phyloP scores from a whole-genome alignment of 2,113 vertebrate species.

The Anser brachyrhynchus region DNA sequence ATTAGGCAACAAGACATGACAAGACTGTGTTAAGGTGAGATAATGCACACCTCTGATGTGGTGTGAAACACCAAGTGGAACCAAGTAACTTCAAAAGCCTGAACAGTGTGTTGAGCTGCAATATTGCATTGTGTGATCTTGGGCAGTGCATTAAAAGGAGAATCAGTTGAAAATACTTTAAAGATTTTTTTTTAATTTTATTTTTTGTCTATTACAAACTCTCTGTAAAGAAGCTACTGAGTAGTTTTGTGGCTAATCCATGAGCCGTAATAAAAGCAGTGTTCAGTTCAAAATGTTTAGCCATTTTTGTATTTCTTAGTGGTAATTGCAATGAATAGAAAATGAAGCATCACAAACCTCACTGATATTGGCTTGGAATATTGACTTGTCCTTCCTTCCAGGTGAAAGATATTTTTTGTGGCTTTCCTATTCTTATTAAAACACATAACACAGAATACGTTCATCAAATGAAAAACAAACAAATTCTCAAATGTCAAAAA shows the following conservation, averaged over 20 bases:
- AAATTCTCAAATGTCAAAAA: not conserved
- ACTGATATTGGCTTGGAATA: not conserved
- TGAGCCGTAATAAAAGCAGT: not conserved
- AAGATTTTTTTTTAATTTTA: not conserved
- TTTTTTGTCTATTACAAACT: not conserved
- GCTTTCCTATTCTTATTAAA: not conserved
- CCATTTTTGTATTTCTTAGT: not conserved
- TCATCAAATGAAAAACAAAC: not conserved
- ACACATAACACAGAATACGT: not conserved
- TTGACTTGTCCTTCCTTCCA: not conserved
- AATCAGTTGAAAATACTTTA: not conserved
- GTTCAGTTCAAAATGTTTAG: not conserved
- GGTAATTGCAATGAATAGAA: not conserved
- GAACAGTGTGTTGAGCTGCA: not conserved
- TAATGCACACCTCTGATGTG: not conserved
- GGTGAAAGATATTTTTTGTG: not conserved
- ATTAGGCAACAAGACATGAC: not conserved
- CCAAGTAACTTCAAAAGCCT: not conserved
- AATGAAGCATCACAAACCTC: not conserved
- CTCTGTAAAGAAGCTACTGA: not conserved
- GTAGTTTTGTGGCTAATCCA: not conserved
- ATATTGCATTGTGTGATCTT: not conserved
- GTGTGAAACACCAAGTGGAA: not conserved
- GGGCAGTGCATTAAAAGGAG: not conserved
- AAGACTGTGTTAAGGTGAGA: not conserved